Base-by-base conservation (phyloP, 2,797 vertebrate species). In the Tarsius wallacei region DNA sequence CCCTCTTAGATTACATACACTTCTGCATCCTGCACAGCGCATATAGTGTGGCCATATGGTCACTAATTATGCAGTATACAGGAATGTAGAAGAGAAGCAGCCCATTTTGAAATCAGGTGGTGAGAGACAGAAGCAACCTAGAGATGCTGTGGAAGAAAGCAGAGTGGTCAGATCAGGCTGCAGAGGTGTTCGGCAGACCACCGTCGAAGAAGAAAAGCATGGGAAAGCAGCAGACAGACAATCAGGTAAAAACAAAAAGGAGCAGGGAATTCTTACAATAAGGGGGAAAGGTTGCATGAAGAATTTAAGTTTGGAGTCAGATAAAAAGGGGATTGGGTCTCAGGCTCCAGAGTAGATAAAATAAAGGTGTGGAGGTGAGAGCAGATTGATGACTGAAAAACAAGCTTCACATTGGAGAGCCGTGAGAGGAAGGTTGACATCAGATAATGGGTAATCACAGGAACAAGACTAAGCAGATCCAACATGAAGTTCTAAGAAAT, bases 281-380 rank as follows among this genome's bases (percentile, higher is more conserved):
- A 91, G 49, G 33, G 16, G 16, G 21, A 59, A 2, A 7, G 1
- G 1, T 31, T 57, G 55, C n/a, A 59, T 71, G 24, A 49, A 64
- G 13, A 91, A 36, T 53, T 89, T 83, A 87, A 6, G n/a, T 90
- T 77, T 81, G 4, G 28, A 36, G 26, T 76, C 24, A 84, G n/a
- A 19, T 19, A 33, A 66, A 85, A 55, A 42, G 87, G 10, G 5
- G 22, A n/a, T 26, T 86, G 70, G 47, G 28, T 2, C n/a, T 82
- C 73, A 59, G 47, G 24, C n/a, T 86, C 63, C n/a, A 84, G 11
- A 93, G 28, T 84, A 26, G 31, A 86, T 70, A 71, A 88, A 93
- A 80, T 70, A 88, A 96, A 66, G 7, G 16, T 28, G 28, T 55
- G 24, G n/a, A 90, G 9, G 2, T 84, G 7, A 64, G 87, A 91